Evolutionary conservation across 2,888 invertebrate genomes (phyloP).

Genomic region (Drosophila multiciliata): DNA sequence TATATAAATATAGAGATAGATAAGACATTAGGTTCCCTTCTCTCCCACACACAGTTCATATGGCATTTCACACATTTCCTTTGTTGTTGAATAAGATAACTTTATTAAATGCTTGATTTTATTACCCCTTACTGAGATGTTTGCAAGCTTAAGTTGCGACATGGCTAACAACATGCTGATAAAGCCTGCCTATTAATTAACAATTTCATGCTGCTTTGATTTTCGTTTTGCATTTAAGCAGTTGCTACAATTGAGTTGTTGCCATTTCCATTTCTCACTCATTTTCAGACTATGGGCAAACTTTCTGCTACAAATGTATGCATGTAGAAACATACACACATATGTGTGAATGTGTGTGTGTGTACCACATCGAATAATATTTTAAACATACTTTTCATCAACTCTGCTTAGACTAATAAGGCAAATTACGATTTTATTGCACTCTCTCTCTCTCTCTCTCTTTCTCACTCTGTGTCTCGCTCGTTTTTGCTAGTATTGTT

Average conservation of each 20-base stretch:
- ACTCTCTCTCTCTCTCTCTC: not conserved
- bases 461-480: not conserved
- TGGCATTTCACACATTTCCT: not conserved
- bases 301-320: not conserved
- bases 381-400: constrained; percentile 3
- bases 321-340: not conserved
- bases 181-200: not conserved
- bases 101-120: not conserved
- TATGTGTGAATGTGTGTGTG: not conserved
- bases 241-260: not conserved
- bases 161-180: not conserved
- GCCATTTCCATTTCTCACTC: not conserved
- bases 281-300: constrained; percentile 1
- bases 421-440: not conserved
- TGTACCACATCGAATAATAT: not conserved
- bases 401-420: constrained; percentile 1
- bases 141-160: not conserved
- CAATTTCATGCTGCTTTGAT: not conserved
- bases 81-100: not conserved
- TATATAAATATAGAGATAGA: too few species aligned
- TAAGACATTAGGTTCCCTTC: not conserved
- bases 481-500: not conserved
- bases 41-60: too few species aligned
- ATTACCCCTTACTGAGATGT: not conserved
- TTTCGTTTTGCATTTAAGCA: not conserved